A percentile compares a stretch with the other conserved stretches of the same genome.
phyloP scores from a whole-genome alignment of 2,113 vertebrate genomes.

The Vimba vimba region DNA sequence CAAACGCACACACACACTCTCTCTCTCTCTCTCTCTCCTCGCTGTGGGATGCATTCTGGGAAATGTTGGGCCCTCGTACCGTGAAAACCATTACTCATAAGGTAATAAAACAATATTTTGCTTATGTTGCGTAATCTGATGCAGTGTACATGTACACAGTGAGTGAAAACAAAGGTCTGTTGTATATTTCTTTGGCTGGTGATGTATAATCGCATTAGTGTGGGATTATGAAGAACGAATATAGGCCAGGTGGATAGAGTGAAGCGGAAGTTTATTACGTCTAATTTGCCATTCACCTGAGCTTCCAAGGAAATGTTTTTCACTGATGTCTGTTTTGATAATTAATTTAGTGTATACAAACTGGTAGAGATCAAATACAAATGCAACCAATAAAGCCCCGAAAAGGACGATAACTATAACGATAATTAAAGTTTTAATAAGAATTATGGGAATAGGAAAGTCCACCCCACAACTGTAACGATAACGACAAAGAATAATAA shows the following conservation, averaged over 20 bases:
- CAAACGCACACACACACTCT: slow-evolving; percentile 43
- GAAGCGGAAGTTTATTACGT: slow-evolving; percentile 56
- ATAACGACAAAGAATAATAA: no score
- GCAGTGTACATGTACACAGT: not conserved
- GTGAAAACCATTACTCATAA: slow-evolving; percentile 20
- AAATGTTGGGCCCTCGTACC: not conserved
- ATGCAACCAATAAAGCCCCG: no score
- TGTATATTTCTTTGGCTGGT: slow-evolving; percentile 42
- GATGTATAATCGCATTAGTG: slow-evolving; percentile 72
- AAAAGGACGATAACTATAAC: no score
- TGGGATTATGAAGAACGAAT: slow-evolving; percentile 68
- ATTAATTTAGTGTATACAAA: no score
- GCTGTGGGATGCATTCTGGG: slow-evolving; percentile 20
- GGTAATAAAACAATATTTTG: not conserved
- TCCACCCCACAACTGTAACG: no score
- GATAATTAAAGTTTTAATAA: no score
- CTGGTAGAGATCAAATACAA: no score
- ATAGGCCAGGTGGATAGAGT: slow-evolving; percentile 63
- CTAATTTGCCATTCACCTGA: not conserved
- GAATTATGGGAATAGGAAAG: no score
- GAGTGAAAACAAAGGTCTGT: slow-evolving; percentile 4
- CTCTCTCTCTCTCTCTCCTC: not conserved
- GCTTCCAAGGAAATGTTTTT: not conserved
- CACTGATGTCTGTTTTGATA: not conserved
- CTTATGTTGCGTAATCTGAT: not conserved